Evolutionary conservation across 2,888 invertebrate genomes (phyloP), one percentile per base, ranked within the genome.

Genomic region (Caenorhabditis zanzibari): DNA sequence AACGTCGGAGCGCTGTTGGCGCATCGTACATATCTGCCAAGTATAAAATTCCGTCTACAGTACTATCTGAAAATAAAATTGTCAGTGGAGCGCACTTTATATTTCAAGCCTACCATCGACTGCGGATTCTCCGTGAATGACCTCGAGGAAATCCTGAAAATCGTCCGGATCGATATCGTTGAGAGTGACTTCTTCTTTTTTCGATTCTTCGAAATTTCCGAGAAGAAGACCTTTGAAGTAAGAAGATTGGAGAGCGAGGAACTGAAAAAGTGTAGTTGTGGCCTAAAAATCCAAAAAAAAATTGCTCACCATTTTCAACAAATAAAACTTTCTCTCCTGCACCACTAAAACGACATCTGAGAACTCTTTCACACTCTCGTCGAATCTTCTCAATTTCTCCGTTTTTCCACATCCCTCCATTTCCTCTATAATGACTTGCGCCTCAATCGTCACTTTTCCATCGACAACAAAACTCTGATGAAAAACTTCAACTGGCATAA

Each of bases 21-120:
- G 19, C n/a, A 7, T 58, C 58, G 32, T 58, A 58, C 58, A 58
- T 58, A 26, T 58, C 32, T 2, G 58, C 32, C 35, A 58, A 2
- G n/a, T 32, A 35, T 6, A 58, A 35, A n/a, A 58, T 58, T 32
- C 58, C 58, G 3, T 26, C 28, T 4, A 56, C 56, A 16, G 26
- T 28, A 7, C 12, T 24, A 56, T 56, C 56, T 56, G 14, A 52
- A 52, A 19, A n/a, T n/a, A n/a, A n/a, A n/a, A n/a, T 12, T 54
- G n/a, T n/a, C n/a, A n/a, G n/a, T n/a, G n/a, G n/a, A n/a, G n/a
- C 16, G 16, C 5, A n/a, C 19, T 22, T n/a, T 24, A 5, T 2
- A 52, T 22, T 9, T n/a, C n/a, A n/a, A n/a, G n/a, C n/a, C n/a
- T n/a, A n/a, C n/a, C n/a, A n/a, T n/a, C n/a, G n/a, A n/a, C n/a